These are phyloP conservation scores for Sarotherodon lohbergeri DNA, from an alignment of 2,113 vertebrate species.

Conservation along the genomic window DNA sequence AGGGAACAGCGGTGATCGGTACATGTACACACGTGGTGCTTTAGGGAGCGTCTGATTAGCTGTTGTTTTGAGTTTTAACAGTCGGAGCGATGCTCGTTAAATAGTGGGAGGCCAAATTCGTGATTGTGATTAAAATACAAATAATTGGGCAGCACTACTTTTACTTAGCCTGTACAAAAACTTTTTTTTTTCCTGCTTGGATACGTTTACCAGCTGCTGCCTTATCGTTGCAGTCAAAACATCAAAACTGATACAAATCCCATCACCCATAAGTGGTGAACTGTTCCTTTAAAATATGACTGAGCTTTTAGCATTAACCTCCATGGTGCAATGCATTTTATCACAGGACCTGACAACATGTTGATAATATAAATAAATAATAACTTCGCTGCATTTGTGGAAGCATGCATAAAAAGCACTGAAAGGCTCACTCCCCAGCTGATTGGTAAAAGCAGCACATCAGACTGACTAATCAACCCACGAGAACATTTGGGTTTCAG, in stretches of 20 bases:
- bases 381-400: neutral
- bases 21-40: neutral
- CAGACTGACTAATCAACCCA: neutral
- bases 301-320: neutral
- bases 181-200: neutral
- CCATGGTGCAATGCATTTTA: neutral
- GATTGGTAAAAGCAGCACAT: neutral
- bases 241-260: neutral
- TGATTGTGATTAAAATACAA: neutral
- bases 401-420: neutral
- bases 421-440: neutral
- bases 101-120: neutral
- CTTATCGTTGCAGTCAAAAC: neutral
- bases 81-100: neutral
- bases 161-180: neutral
- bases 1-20: neutral
- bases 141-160: neutral
- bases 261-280: neutral
- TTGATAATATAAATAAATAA: neutral
- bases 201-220: neutral
- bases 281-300: neutral
- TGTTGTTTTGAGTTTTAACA: neutral
- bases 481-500: neutral
- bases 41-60: neutral
- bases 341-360: neutral